Base-by-base conservation (phyloP, 2,888 invertebrate genomes). In the Coelinius sp. region DNA sequence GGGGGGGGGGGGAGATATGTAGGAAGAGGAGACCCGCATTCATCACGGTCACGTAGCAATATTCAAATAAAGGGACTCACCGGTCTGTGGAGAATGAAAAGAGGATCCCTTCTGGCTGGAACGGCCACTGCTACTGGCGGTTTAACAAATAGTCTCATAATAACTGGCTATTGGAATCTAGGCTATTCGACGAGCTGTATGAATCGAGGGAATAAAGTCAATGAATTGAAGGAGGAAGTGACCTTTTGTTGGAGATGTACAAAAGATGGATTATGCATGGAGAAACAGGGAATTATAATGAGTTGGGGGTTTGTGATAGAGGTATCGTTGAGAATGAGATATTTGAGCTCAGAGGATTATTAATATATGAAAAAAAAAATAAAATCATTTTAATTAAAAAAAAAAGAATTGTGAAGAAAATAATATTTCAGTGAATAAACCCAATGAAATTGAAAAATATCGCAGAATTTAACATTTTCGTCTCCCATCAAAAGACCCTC, bases 1-100 rank as follows among this genome's bases (percentile, higher is more conserved):
- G 25, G 46, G 27, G 53, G 68, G n/a, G n/a, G 10, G 41, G 31
- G 31, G 31, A 5, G 31, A 7, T 31, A 5, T 31, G 5, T 5
- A 7, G 31, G 31, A 31, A 7, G 7, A 31, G 31, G 7, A 31
- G 31, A 44, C 73, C 59, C 63, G 65, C 64, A 69, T 71, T 72
- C 69, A 75, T 77, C 77, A 77, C 68, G 67, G 76, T 79, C 78
- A 76, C 78, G 76, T 77, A 75, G 75, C 75, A 76, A 81, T 79
- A 78, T 81, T 81, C 78, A 75, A 80, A 80, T 80, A 79, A 77
- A 80, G 76, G 76, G 53, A 72, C 71, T 68, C 44, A 74, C 20
- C 22, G 35, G n/a, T 49, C 46, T 52, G 17, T 35, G 59, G 35
- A 14, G 2, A 7, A 3, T 8, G 3, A 31, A 22, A 59, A 27